Percentiles rank a stretch among this genome's conserved stretches.
These are phyloP conservation scores for Stegana nigrithorax DNA, from an alignment of 2,888 invertebrate genomes.

Conservation along the genomic window DNA sequence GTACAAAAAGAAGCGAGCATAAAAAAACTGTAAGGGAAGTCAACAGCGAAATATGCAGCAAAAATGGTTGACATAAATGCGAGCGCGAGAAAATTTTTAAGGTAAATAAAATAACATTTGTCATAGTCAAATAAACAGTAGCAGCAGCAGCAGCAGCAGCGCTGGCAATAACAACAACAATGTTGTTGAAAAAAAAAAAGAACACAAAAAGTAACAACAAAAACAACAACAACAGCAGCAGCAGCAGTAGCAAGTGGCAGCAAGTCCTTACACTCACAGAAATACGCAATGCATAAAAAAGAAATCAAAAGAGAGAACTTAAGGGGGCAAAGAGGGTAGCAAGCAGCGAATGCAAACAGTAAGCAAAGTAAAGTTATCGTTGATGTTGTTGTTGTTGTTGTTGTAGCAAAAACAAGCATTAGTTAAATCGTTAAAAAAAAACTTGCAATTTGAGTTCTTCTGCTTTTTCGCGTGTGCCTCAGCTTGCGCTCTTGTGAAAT, in stretches of 20 bases:
- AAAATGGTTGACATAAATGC: background rate
- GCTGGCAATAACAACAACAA: constrained; percentile 2
- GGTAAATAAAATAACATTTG: constrained; percentile 38
- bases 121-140: constrained; percentile 31
- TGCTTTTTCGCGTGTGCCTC: background rate
- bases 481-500: background rate
- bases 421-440: constrained; percentile 3
- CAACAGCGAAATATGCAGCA: background rate
- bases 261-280: background rate
- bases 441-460: background rate
- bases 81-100: constrained; percentile 24
- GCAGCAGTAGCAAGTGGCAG: constrained; percentile 3
- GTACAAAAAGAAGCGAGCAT: background rate
- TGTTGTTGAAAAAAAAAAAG: background rate
- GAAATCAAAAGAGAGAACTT: background rate
- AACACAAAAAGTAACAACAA: background rate
- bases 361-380: too few relatives aligned
- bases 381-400: too few relatives aligned
- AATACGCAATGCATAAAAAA: background rate
- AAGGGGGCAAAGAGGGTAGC: too few relatives aligned
- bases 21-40: background rate
- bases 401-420: background rate
- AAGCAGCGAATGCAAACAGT: too few relatives aligned
- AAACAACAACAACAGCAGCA: background rate
- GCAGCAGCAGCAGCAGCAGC: background rate